Evolutionary conservation across 2,888 invertebrate species (phyloP).

Genomic region (Junonia oenone): DNA sequence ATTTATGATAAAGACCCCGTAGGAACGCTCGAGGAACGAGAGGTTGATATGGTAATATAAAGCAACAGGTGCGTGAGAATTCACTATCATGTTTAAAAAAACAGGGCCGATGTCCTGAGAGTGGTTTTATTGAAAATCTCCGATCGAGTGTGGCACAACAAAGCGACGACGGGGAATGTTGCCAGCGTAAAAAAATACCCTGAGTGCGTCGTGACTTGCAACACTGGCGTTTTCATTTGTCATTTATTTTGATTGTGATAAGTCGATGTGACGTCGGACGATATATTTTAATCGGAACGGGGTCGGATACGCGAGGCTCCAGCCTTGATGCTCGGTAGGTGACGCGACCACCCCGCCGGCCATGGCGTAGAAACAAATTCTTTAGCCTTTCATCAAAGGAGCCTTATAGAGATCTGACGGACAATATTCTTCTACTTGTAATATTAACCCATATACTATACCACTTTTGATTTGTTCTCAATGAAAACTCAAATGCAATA

Average conservation of each 20-base stretch:
- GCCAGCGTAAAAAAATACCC: constrained; percentile 56
- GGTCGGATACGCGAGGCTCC: constrained; percentile 20
- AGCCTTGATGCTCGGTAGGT: neutral
- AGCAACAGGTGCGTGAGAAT: constrained; percentile 72
- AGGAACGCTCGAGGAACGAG: neutral
- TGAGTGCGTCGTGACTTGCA: constrained; percentile 67
- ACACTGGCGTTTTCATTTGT: constrained; percentile 73
- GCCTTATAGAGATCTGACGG: too few species aligned
- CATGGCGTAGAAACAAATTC: neutral
- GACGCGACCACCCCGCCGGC: constrained; percentile 31
- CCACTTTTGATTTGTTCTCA: neutral
- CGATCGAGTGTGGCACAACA: constrained; percentile 61
- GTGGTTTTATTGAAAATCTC: constrained; percentile 69
- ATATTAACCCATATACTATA: too few species aligned
- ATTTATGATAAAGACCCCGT: neutral
- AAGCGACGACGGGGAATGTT: constrained; percentile 61
- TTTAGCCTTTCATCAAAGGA: neutral
- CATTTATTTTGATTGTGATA: constrained; percentile 81
- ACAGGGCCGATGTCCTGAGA: constrained; percentile 57
- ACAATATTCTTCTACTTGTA: too few species aligned
- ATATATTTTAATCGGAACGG: constrained; percentile 51
- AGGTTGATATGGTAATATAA: constrained; percentile 30
- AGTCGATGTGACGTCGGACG: constrained; percentile 54
- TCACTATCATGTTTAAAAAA: constrained; percentile 50
- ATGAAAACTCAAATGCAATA: neutral